Percentiles rank a stretch among this genome's conserved stretches.
phyloP scores from a whole-genome alignment of 2,113 vertebrate species.

The Dicentrarchus labrax region DNA sequence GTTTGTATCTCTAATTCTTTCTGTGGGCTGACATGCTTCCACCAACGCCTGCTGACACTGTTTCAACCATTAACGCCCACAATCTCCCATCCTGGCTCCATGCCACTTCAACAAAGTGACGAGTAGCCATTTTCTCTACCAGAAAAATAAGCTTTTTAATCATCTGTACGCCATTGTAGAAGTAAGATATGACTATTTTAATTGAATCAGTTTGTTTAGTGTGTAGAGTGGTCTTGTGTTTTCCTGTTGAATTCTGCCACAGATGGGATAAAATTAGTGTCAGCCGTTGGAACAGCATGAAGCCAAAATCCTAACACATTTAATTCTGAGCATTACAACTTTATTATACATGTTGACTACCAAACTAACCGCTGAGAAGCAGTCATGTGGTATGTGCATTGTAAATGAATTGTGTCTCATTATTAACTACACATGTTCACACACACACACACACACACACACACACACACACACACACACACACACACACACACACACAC shows the following conservation, averaged over 20 bases:
- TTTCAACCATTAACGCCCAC: conserved; percentile 61
- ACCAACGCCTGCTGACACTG: conserved; percentile 73
- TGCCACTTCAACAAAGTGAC: conserved; percentile 39
- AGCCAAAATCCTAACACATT: conserved; percentile 44
- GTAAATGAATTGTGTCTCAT: conserved; percentile 62
- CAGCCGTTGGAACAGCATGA: conserved; percentile 77
- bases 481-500: too few species aligned
- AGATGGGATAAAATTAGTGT: conserved; percentile 56
- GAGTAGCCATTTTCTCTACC: conserved; percentile 1
- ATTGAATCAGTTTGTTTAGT: background rate
- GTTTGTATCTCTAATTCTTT: conserved; percentile 80
- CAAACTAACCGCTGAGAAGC: conserved; percentile 61
- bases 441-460: conserved; percentile 18
- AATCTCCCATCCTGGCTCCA: conserved; percentile 36
- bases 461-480: conserved; percentile 7
- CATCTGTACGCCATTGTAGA: background rate
- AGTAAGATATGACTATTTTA: background rate
- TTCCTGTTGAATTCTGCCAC: conserved; percentile 11
- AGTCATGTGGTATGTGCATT: conserved; percentile 56
- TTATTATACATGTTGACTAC: conserved; percentile 36
- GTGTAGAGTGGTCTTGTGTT: background rate
- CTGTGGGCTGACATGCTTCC: conserved; percentile 75
- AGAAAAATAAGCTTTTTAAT: conserved; percentile 27
- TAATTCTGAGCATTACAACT: conserved; percentile 31
- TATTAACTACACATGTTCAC: conserved; percentile 52